A percentile compares a stretch with the other conserved stretches of the same genome.
phyloP scores from a whole-genome alignment of 2,888 invertebrate species.

The Pinctada fucata region DNA sequence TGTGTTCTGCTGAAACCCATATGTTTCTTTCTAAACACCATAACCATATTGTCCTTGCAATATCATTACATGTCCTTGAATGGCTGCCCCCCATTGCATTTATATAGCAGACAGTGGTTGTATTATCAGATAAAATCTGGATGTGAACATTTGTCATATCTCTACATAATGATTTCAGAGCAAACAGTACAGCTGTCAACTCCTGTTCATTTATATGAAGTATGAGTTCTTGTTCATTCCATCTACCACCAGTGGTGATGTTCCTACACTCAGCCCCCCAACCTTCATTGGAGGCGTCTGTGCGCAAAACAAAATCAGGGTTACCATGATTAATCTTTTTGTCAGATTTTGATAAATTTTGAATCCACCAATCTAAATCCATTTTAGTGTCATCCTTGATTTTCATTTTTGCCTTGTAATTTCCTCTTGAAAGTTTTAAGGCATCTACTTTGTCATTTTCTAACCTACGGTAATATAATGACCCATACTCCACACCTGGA shows the following conservation, averaged over 20 bases:
- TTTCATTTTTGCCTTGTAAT: conserved; percentile 17
- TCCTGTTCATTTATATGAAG: conserved; percentile 45
- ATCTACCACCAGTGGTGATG: conserved; percentile 1
- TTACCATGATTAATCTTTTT: neutral
- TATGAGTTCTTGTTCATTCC: neutral
- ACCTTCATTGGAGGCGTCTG: conserved; percentile 5
- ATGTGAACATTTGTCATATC: conserved; percentile 32
- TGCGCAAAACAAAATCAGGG: neutral
- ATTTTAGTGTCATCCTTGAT: conserved; percentile 6
- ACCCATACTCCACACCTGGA: conserved; percentile 23
- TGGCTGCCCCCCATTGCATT: conserved; percentile 35
- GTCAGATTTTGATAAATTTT: conserved; percentile 7
- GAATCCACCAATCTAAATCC: conserved; percentile 30
- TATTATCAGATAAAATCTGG: conserved; percentile 26
- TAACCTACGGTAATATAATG: conserved; percentile 21
- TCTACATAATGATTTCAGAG: conserved; percentile 27
- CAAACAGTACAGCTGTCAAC: conserved; percentile 37
- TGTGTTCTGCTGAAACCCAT: conserved; percentile 39
- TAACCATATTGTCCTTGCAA: conserved; percentile 26
- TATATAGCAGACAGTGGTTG: conserved; percentile 40
- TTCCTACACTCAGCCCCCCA: neutral
- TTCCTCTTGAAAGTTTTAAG: neutral
- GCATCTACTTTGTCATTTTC: conserved; percentile 15
- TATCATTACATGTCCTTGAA: conserved; percentile 33
- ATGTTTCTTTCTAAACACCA: conserved; percentile 30